A percentile compares a stretch with the other conserved stretches of the same genome.
Conservation (phyloP, 2,888 invertebrate genomes). For the Drosophila ustulata region DNA sequence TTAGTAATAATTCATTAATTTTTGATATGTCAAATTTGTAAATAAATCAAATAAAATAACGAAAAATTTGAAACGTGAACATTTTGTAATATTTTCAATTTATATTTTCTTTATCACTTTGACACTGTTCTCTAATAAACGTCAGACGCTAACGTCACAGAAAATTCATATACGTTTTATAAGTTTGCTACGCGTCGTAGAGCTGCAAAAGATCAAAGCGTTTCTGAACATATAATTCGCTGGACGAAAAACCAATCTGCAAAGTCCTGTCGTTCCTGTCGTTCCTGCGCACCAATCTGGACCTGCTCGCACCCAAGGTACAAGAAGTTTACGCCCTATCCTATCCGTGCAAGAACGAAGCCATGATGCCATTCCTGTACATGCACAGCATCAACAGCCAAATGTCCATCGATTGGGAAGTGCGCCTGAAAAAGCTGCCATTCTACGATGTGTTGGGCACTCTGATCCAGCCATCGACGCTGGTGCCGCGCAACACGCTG, state of each 20-base stretch:
- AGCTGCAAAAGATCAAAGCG: constrained; percentile 92
- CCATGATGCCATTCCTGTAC: constrained; percentile 83
- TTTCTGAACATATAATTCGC: constrained; percentile 92
- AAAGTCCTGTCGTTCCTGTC: constrained; percentile 90
- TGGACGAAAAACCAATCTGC: constrained; percentile 92
- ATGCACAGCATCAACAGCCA: constrained; percentile 84
- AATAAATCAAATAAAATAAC: too few relatives aligned
- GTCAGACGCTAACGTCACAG: too few relatives aligned
- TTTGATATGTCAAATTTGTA: too few relatives aligned
- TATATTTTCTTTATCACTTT: too few relatives aligned
- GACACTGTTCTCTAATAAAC: too few relatives aligned
- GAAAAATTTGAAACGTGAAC: too few relatives aligned
- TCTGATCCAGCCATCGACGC: constrained; percentile 94
- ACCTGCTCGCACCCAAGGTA: constrained; percentile 87
- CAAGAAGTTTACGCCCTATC: constrained; percentile 85
- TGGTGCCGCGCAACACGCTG: constrained; percentile 89
- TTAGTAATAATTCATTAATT: too few relatives aligned
- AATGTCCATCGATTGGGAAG: constrained; percentile 96
- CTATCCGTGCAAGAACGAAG: constrained; percentile 81
- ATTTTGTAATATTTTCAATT: too few relatives aligned
- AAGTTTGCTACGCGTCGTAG: constrained; percentile 93
- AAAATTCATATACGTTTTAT: too few relatives aligned
- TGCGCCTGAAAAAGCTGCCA: constrained; percentile 95
- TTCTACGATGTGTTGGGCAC: constrained; percentile 96
- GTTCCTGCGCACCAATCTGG: constrained; percentile 88